Base-by-base conservation (phyloP, 1,140 invertebrate genomes). In the Orchesella cincta region DNA sequence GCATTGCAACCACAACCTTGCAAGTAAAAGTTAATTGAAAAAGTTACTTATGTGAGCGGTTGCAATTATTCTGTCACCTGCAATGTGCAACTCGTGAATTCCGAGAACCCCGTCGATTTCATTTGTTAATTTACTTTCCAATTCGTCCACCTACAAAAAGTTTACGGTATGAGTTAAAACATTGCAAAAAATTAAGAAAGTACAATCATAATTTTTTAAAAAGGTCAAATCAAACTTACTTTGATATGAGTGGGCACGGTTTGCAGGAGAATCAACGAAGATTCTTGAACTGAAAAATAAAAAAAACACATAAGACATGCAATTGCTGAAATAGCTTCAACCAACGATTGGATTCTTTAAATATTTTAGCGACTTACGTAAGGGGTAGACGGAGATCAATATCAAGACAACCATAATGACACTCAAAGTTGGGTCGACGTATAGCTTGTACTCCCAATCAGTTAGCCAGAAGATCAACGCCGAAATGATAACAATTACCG, bases 401-500 rank as follows among this genome's bases (percentile, higher is more conserved):
- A 95, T 95, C 18, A 95, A 86, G 18, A 91, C 86, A 1, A 94
- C 93, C 78, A 95, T 86, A 8, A 94, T 85, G 78, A 95, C 89
- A 87, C 95, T 97, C 74, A 99, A 89, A 26, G 92, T 91, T 29
- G 97, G 97, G 88, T 99, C 97, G 82, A 99, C 93, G 85, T 98
- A 98, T 84, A 88, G 89, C 80, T 86, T 86, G 85, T 89, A 86
- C 78, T 92, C 83, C 91, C 93, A 96, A 1, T 95, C 87, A 0
- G 94, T 96, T 51, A 92, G 86, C 92, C 92, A 94, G 20, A 98
- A 94, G 35, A 95, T 89, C 52, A 97, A 85, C 1, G 96, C 95
- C 67, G 96, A 97, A 75, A 93, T 91, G 28, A 99, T 93, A 3
- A 99, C 98, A 84, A 99, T 96, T 0, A 99, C 91, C 1, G 98